Conservation (phyloP, 2,113 vertebrate species). For the Campylomormyrus numenius region DNA sequence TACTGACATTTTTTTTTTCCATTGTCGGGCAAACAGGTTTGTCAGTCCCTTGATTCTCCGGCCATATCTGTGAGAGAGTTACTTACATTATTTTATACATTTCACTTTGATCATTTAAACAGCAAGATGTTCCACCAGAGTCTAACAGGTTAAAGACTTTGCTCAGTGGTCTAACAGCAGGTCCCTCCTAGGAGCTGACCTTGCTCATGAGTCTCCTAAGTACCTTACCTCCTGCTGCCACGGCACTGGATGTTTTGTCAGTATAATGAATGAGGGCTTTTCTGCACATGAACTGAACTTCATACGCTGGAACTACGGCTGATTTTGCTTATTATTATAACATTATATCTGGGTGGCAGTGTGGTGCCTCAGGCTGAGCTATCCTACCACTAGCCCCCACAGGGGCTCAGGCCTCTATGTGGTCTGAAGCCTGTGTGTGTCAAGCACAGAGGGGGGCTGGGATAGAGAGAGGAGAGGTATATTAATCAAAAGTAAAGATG, state of each 20-base stretch:
- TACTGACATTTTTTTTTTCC: neutral
- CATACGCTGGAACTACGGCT: neutral
- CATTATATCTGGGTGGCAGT: neutral
- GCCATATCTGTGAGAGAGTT: neutral
- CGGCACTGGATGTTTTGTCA: neutral
- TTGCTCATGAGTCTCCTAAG: neutral
- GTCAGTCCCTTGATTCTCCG: neutral
- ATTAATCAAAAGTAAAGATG: conserved; percentile 19
- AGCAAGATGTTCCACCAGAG: neutral
- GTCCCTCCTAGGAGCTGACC: neutral
- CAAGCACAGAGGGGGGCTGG: neutral
- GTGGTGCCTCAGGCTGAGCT: neutral
- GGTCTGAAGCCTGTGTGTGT: neutral
- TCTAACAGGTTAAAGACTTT: neutral
- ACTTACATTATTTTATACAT: neutral
- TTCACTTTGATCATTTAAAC: neutral
- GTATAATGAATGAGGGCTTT: neutral
- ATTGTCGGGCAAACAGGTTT: neutral
- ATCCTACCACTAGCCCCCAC: neutral
- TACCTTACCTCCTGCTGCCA: neutral
- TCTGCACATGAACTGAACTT: neutral
- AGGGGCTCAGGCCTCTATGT: neutral
- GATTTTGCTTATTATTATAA: neutral
- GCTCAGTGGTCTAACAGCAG: neutral
- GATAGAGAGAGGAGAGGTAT: neutral